Evolutionary conservation across 2,888 invertebrate genomes (phyloP), one percentile per base, ranked within the genome.

Genomic region (Synanthedon tipuliformis): DNA sequence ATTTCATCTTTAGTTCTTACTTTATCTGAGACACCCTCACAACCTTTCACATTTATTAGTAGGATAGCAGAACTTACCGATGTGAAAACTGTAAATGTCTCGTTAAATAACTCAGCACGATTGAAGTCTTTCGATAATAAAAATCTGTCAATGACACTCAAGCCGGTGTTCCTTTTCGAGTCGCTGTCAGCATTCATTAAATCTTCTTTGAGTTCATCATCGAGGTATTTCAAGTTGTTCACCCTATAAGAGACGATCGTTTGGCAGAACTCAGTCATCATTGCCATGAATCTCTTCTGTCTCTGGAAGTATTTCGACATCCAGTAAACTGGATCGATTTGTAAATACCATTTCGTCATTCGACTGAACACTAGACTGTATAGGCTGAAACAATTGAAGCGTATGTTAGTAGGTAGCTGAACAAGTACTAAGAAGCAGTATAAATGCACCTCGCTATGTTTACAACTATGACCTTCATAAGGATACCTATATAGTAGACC

Each of bases 331-430:
- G 78, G 79, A 11, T 78, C 69, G 11, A 83, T 73, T 62, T 85
- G 84, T 1, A 79, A 64, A 53, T 80, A 81, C 84, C 84, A 85
- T 58, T 71, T 76, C 0, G 78, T 80, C 82, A 85, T 85, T 57
- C 83, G 70, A 11, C 70, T 59, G 57, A 82, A 84, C 0, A 74
- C 56, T 41, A 71, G 55, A 3, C 75, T 65, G 61, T 84, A 85
- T 1, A 72, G 7, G 4, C 85, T 85, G 70, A 3, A 68, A 49
- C n/a, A 16, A 16, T 8, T 15, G 4, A n/a, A 41, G 11, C 23
- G 16, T 16, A 1, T 16, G 16, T 16, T 16, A 16, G 16, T 16
- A 16, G 16, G 16, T 16, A 16, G 3, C 3, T 16, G 3, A 3
- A 3, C 3, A n/a, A n/a, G 3, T 18, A 18, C 23, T 23, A 23